Conservation (phyloP, 2,888 invertebrate species). For the Volucella bombylans region DNA sequence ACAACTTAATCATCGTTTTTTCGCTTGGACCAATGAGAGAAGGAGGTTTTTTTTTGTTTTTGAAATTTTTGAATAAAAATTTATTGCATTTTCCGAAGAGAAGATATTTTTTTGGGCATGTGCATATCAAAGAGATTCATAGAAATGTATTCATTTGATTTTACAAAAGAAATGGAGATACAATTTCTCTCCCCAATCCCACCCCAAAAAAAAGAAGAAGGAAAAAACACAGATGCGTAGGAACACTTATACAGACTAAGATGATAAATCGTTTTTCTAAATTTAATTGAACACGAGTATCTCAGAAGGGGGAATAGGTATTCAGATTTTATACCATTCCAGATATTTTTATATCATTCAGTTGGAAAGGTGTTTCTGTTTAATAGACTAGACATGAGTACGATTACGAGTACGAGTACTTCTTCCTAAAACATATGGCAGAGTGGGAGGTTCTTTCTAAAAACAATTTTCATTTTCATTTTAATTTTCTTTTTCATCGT, state of each 20-base stretch:
- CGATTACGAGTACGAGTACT: no score
- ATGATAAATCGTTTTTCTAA: conserved; percentile 57
- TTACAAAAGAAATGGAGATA: conserved; percentile 21
- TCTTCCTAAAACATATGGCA: no score
- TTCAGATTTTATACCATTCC: conserved; percentile 50
- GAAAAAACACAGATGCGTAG: conserved; percentile 1
- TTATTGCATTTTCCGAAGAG: conserved; percentile 57
- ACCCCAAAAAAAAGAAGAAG: neutral
- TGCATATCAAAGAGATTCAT: conserved; percentile 60
- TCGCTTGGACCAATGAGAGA: conserved; percentile 63
- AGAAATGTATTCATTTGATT: conserved; percentile 51
- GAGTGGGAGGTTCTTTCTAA: no score
- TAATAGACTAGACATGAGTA: neutral
- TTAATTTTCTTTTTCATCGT: conserved; percentile 4
- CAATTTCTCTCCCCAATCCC: neutral
- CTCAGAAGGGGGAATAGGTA: neutral
- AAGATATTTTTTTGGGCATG: conserved; percentile 36
- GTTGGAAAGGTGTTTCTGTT: neutral
- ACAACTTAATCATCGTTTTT: conserved; percentile 61
- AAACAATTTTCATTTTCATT: conserved; percentile 12
- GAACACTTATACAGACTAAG: conserved; percentile 3
- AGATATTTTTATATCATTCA: conserved; percentile 55
- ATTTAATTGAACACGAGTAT: conserved; percentile 47
- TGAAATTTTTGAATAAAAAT: conserved; percentile 5
- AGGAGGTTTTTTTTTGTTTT: conserved; percentile 8